Conservation (phyloP, 2,113 vertebrate species). For the Danio rerio region DNA sequence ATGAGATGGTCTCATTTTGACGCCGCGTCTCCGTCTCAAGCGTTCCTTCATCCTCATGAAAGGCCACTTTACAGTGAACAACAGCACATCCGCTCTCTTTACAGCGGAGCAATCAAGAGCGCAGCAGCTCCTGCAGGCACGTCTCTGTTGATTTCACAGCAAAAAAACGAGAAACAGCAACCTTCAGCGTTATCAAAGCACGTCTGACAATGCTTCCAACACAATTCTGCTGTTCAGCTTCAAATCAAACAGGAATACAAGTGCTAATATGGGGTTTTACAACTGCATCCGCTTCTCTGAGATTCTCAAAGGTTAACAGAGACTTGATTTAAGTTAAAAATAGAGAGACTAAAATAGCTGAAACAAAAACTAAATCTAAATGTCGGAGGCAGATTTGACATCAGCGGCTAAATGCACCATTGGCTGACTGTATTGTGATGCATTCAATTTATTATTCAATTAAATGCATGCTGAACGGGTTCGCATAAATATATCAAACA, state of each 20-base stretch:
- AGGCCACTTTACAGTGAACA: constrained; percentile 10
- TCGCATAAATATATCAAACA: no score
- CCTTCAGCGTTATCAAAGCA: background rate
- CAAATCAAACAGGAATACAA: background rate
- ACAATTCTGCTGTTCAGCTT: background rate
- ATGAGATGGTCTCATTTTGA: constrained; percentile 22
- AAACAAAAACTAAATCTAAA: background rate
- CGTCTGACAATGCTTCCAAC: background rate
- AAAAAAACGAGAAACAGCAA: background rate
- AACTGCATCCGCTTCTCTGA: background rate
- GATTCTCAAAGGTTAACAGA: background rate
- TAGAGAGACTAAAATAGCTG: background rate
- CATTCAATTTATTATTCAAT: no score
- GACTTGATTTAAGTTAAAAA: background rate
- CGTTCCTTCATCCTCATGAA: constrained; percentile 18
- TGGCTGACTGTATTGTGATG: no score
- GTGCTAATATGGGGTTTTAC: background rate
- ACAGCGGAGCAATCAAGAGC: background rate
- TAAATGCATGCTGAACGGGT: no score
- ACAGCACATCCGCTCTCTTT: background rate
- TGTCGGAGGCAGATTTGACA: no score
- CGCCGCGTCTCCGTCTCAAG: background rate
- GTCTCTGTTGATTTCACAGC: background rate
- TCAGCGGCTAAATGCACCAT: no score
- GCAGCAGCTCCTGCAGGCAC: background rate